phyloP scores from a whole-genome alignment of 2,888 invertebrate genomes.

The Hetaerina titia region DNA sequence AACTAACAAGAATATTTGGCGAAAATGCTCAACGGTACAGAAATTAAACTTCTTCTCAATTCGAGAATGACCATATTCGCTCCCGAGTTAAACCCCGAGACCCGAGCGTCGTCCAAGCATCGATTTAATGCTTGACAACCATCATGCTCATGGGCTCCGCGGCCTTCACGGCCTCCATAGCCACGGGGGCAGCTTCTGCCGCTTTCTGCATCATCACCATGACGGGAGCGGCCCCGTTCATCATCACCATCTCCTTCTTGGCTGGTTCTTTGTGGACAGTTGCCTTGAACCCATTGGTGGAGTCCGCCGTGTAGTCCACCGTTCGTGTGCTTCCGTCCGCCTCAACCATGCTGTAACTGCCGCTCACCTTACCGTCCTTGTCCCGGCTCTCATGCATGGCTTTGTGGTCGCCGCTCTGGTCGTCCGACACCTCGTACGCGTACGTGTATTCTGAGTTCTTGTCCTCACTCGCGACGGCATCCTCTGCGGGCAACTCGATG shows the following conservation, averaged over 20 bases:
- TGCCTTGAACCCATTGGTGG: conserved; percentile 69
- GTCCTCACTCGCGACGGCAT: conserved; percentile 72
- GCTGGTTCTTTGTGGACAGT: conserved; percentile 66
- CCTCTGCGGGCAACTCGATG: conserved; percentile 72
- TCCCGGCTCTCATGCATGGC: conserved; percentile 68
- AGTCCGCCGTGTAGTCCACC: conserved; percentile 69
- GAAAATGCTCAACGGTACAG: not conserved
- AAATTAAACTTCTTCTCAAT: not conserved
- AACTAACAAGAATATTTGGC: not conserved
- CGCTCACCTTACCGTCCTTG: conserved; percentile 68
- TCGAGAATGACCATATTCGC: not conserved
- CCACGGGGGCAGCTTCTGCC: not conserved
- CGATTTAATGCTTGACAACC: not conserved
- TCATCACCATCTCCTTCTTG: conserved; percentile 28
- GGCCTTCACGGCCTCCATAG: not conserved
- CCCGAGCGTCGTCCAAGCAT: no score
- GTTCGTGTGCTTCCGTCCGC: conserved; percentile 69
- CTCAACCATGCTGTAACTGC: conserved; percentile 69
- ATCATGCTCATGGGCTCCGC: not conserved
- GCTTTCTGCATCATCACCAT: conserved; percentile 3
- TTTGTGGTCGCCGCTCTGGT: conserved; percentile 70
- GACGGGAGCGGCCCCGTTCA: not conserved
- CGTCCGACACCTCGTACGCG: conserved; percentile 69
- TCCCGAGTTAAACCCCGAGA: no score
- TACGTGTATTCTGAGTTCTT: conserved; percentile 69